These are phyloP conservation scores for Apodemus sylvaticus DNA, from an alignment of 2,113 vertebrate genomes.

Conservation along the genomic window DNA sequence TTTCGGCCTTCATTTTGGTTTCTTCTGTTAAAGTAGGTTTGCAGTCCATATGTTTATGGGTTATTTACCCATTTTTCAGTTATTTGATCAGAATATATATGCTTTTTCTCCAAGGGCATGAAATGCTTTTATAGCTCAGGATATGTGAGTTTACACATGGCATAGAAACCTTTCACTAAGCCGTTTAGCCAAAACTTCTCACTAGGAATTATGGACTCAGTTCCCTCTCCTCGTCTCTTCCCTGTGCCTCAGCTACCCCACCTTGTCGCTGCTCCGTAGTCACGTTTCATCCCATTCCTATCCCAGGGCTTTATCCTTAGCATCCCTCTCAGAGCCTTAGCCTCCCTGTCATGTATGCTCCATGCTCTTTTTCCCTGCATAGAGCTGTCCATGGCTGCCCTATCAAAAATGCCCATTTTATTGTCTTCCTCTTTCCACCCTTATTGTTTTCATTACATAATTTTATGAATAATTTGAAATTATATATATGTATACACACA, in stretches of 20 bases:
- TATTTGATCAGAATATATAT: not conserved
- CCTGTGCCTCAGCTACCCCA: not conserved
- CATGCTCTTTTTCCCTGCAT: not conserved
- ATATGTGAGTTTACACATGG: not conserved
- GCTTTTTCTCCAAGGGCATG: not conserved
- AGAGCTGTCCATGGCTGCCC: not conserved
- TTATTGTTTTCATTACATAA: conserved; percentile 1
- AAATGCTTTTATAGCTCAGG: not conserved
- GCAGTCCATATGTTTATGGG: not conserved
- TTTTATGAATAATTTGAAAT: conserved; percentile 22
- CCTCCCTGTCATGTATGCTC: not conserved
- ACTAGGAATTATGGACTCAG: not conserved
- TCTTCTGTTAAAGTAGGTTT: not conserved
- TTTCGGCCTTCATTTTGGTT: not conserved
- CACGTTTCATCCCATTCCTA: not conserved
- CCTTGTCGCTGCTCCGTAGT: not conserved
- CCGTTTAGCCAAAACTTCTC: not conserved
- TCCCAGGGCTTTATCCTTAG: not conserved
- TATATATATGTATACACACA: too few species aligned
- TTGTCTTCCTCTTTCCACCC: not conserved
- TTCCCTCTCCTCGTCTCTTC: not conserved
- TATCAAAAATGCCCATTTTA: not conserved
- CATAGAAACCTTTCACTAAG: not conserved
- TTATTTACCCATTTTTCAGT: not conserved
- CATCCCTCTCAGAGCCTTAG: too few species aligned